Base-by-base conservation (phyloP, 2,797 vertebrate species). In the Pantherophis vulpinus region DNA sequence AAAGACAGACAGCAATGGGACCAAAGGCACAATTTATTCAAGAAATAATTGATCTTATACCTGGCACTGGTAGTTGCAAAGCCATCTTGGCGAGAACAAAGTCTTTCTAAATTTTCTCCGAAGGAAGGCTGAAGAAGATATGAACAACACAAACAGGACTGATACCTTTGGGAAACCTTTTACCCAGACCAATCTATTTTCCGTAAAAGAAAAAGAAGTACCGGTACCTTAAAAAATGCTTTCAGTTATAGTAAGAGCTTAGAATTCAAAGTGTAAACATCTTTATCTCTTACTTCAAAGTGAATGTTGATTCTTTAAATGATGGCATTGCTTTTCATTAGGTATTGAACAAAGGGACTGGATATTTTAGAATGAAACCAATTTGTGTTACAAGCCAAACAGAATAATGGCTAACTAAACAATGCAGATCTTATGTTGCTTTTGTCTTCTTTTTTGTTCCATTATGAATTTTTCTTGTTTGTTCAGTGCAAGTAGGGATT, bases 391-490 rank as follows among this genome's bases (percentile, higher is more conserved):
- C 92, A 91, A 95, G 94, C 91, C 83, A 88, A 55, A 74, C 25
- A 70, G 90, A 96, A 89, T 27, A 87, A 37, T 86, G 83, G 88
- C 94, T 95, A 95, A 95, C 94, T 74, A 92, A 96, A 95, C 92
- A 96, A 89, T 16, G 13, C 95, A 97, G 93, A 94, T 94, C 92
- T 96, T 56, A 70, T 91, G 55, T 90, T 47, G 20, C 37, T 47
- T 83, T 92, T 94, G 88, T 37, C 37, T n/a, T n/a, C n/a, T n/a
- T n/a, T n/a, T n/a, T n/a, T n/a, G n/a, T n/a, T n/a, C n/a, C n/a
- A n/a, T n/a, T n/a, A n/a, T n/a, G 95, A 96, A 96, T 91, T 96
- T 95, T 96, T 91, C 94, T 94, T 93, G 70, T 93, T 60, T 91
- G 95, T 79, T 70, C 42, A 56, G 90, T 94, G 70, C 42, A 93